Base-by-base conservation (phyloP, 1,140 invertebrate species). In the Drosophila repleta region DNA sequence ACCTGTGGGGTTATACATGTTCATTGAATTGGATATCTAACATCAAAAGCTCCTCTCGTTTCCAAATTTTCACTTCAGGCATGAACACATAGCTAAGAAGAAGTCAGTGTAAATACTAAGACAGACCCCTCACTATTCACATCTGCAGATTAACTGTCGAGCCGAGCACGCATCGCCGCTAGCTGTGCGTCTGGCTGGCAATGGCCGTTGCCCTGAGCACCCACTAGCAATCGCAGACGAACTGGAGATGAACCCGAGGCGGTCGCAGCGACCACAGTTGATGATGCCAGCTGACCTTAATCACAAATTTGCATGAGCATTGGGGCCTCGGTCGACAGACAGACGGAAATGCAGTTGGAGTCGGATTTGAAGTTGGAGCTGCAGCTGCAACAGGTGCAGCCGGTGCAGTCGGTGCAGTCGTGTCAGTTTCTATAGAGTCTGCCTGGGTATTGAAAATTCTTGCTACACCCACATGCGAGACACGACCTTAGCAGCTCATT, bases 231-330 rank as follows among this genome's bases (percentile, higher is more conserved):
- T 15, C 35, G 13, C 41, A 43, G 7, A 24, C 52, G 61, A 35
- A 24, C 57, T 49, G 4, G 45, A 72, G 63, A 67, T 67, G 69
- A 46, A 60, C 63, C 56, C 41, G 26, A 8, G 20, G 52, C 52
- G 20, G 48, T 17, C 20, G 48, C 21, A 39, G 49, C 24, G 24
- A 45, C 37, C 29, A 26, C 35, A 56, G 75, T 73, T 82, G 82
- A 73, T 87, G 82, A 69, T 71, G 72, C 67, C 58, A 58, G 72
- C 61, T 75, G 83, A 88, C 83, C 83, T 88, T 88, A 88, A 88
- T 88, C 79, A 79, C 83, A 89, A 88, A 88, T 88, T 89, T 88
- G 83, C 84, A 88, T 88, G 83, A 65, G 74, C 58, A 41, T 35
- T 46, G 61, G 51, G 32, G 63, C 55, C 70, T 58, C 41, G 57